Evolutionary conservation across 2,797 vertebrate species (phyloP), one percentile per base, ranked within the genome.

Genomic region (Aphelocoma californica): DNA sequence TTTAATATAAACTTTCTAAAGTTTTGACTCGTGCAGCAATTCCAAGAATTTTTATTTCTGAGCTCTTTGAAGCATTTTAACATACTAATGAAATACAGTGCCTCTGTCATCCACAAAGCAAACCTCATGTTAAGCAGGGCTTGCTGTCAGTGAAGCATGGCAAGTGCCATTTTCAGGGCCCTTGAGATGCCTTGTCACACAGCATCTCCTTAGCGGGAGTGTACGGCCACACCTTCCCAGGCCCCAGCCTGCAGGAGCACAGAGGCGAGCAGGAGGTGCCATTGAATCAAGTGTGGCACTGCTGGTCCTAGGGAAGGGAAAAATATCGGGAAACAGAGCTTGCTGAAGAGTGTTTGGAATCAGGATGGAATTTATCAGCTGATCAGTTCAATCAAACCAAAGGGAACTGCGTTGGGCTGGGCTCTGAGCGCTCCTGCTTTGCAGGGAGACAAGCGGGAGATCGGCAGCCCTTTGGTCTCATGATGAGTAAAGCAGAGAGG

Each of bases 401-500:
- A 90, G 45, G 2, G 4, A 83, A 10, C 3, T 57, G 61, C 9
- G 13, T 32, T 87, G 18, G 7, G 14, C 31, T 26, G 4, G 34
- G 38, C 42, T 74, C 42, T 18, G 72, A 31, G 50, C 81, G 69
- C 34, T 47, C 26, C 53, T 24, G 72, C 40, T 72, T 66, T 88
- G 50, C 56, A 44, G 10, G 0, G 0, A 84, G 56, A 16, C n/a
- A 19, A 29, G 62, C 1, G 0, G 17, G 53, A 67, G 48, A 34
- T 70, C 6, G 8, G 56, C 81, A 28, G 19, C 18, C 2, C 4
- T 75, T 88, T 3, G 0, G 36, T 67, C 0, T 3, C 0, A 1
- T 95, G 88, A 89, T 93, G 78, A 90, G 50, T 56, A 95, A 94
- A 96, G 81, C 94, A 95, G 87, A 95, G 65, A 78, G 50, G 45